A percentile compares a stretch with the other conserved stretches of the same genome.
Evolutionary conservation across 2,797 vertebrate species (phyloP).

Genomic region (Astyanax mexicanus): DNA sequence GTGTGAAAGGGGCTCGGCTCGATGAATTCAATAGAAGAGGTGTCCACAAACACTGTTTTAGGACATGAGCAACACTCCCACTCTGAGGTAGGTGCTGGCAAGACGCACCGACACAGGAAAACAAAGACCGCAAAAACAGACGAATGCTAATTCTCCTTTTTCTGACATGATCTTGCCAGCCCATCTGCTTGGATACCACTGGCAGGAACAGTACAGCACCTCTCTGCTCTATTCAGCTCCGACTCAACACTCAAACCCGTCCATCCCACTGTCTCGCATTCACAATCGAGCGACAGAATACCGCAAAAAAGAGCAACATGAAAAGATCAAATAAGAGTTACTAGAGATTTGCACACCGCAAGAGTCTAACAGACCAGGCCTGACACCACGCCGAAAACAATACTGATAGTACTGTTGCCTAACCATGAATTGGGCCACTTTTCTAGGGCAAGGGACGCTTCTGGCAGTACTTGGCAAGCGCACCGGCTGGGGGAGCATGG

Average conservation of each 20-base stretch:
- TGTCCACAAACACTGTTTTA: no score
- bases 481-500: conserved; percentile 18
- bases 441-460: conserved; percentile 75
- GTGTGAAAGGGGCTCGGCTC: no score
- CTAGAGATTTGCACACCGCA: background rate
- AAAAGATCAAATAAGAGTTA: background rate
- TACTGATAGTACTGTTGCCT: conserved; percentile 64
- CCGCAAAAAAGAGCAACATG: background rate
- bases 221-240: background rate
- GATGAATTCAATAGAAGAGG: no score
- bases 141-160: conserved; percentile 32
- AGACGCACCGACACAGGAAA: conserved; percentile 40
- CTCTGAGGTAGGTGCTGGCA: conserved; percentile 55
- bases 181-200: background rate
- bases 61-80: conserved; percentile 78
- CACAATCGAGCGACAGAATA: no score
- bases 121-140: conserved; percentile 12
- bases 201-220: background rate
- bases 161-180: background rate
- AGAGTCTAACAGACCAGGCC: conserved; percentile 2
- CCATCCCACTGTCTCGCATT: no score
- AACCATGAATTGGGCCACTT: conserved; percentile 77
- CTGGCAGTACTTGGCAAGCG: conserved; percentile 74
- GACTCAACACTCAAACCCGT: background rate
- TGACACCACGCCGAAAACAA: conserved; percentile 18